Conservation (phyloP, 2,797 vertebrate genomes). For the Ataeniobius toweri region DNA sequence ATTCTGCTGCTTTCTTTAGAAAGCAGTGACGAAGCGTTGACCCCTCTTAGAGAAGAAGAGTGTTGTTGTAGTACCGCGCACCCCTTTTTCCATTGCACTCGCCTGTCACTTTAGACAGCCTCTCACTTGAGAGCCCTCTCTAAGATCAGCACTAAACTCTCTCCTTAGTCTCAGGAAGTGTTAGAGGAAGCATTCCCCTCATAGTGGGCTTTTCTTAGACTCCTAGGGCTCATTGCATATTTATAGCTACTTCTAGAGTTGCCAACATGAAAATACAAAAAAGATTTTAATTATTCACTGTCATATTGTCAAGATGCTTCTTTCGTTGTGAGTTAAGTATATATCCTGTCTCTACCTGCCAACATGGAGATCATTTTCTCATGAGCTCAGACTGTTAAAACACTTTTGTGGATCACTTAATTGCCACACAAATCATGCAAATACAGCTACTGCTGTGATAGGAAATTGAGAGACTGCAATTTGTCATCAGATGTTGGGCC, state of each 20-base stretch:
- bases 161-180: slow-evolving; percentile 73
- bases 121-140: slow-evolving; percentile 69
- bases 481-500: slow-evolving; percentile 41
- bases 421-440: slow-evolving; percentile 53
- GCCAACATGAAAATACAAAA: slow-evolving; percentile 46
- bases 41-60: slow-evolving; percentile 65
- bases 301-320: slow-evolving; percentile 33
- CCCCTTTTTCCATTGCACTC: slow-evolving; percentile 13
- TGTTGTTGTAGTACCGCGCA: slow-evolving; percentile 54
- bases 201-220: slow-evolving; percentile 63
- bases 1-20: slow-evolving; percentile 66
- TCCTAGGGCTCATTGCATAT: slow-evolving; percentile 70
- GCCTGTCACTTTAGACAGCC: slow-evolving; percentile 73
- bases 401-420: slow-evolving; percentile 38
- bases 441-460: slow-evolving; percentile 34
- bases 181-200: slow-evolving; percentile 67
- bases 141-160: slow-evolving; percentile 73
- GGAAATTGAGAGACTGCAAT: slow-evolving; percentile 41
- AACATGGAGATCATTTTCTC: slow-evolving; percentile 41
- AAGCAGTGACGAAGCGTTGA: slow-evolving; percentile 62
- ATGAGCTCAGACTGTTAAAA: slow-evolving; percentile 37
- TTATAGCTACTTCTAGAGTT: slow-evolving; percentile 55
- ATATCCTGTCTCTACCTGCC: slow-evolving; percentile 18
- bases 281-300: slow-evolving; percentile 52
- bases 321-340: slow-evolving; percentile 30